These are phyloP conservation scores for Gallirallus australis DNA, from an alignment of 2,797 vertebrate species.

Conservation along the genomic window DNA sequence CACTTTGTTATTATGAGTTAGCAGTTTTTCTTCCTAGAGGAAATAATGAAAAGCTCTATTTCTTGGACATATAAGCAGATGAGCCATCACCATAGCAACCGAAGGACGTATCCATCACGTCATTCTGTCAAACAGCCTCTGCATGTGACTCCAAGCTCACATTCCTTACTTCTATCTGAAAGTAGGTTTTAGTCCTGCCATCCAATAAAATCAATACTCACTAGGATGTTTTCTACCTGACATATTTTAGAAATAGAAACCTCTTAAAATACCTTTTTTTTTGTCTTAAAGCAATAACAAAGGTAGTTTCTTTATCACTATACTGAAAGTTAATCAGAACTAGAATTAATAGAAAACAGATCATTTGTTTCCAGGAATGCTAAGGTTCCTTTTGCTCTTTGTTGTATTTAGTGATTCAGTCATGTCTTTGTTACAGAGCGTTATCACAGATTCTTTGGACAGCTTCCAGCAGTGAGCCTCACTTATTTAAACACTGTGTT, in stretches of 20 bases:
- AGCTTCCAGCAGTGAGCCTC: background rate
- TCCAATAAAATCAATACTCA: constrained; percentile 55
- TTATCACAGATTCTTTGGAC: background rate
- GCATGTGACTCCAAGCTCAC: constrained; percentile 70
- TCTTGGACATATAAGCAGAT: constrained; percentile 70
- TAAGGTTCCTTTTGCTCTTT: background rate
- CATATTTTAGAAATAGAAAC: background rate
- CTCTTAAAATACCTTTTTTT: background rate
- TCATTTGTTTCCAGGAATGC: background rate
- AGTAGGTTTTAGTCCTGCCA: constrained; percentile 45
- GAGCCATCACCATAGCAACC: constrained; percentile 66
- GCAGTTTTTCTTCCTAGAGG: constrained; percentile 56
- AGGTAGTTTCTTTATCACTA: background rate
- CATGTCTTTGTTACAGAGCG: background rate
- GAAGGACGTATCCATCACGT: constrained; percentile 39
- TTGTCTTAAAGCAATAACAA: constrained; percentile 1
- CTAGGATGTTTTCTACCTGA: constrained; percentile 37
- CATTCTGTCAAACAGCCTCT: constrained; percentile 55
- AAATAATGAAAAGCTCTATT: constrained; percentile 66
- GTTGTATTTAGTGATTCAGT: background rate
- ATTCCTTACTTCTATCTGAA: constrained; percentile 62
- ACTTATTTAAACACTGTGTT: background rate
- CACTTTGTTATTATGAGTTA: constrained; percentile 62
- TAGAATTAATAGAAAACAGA: background rate
- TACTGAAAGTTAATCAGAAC: background rate